A percentile compares a stretch with the other conserved stretches of the same genome.
Conservation (phyloP, 2,888 invertebrate genomes). For the Morpho achilles region DNA sequence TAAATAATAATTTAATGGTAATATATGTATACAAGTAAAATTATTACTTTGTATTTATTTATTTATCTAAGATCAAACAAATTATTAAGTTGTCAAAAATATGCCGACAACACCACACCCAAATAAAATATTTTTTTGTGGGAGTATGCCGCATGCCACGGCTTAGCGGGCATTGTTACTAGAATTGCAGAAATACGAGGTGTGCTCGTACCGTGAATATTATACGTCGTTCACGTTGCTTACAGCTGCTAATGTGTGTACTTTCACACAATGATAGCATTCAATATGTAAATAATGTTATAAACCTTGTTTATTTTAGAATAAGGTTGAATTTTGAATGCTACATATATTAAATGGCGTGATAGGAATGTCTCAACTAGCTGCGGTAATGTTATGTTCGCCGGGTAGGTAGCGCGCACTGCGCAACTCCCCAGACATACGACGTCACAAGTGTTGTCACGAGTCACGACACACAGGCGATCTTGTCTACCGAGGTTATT, state of each 20-base stretch:
- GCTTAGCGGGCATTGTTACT: slow-evolving; percentile 65
- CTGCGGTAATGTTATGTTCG: slow-evolving; percentile 48
- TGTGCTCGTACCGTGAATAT: slow-evolving; percentile 23
- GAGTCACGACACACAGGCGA: slow-evolving; percentile 34
- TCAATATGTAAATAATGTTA: background rate
- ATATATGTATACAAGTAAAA: no score
- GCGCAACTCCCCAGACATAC: slow-evolving; percentile 76
- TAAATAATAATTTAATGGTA: no score
- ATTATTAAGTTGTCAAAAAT: no score
- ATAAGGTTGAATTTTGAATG: slow-evolving; percentile 34
- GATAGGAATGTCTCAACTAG: slow-evolving; percentile 47
- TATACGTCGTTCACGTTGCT: slow-evolving; percentile 25
- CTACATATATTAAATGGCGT: slow-evolving; percentile 29
- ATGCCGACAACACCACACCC: no score
- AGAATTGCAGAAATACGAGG: slow-evolving; percentile 44
- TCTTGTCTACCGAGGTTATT: slow-evolving; percentile 29
- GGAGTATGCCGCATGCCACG: slow-evolving; percentile 69
- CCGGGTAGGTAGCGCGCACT: slow-evolving; percentile 74
- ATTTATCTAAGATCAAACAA: no score
- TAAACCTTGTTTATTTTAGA: accelerated
- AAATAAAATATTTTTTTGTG: slow-evolving; percentile 23
- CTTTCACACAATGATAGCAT: background rate
- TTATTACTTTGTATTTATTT: no score
- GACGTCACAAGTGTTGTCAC: slow-evolving; percentile 52
- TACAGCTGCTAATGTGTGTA: slow-evolving; percentile 23